Base-by-base conservation (phyloP, 1,140 invertebrate species). In the Drosophila nebulosa region DNA sequence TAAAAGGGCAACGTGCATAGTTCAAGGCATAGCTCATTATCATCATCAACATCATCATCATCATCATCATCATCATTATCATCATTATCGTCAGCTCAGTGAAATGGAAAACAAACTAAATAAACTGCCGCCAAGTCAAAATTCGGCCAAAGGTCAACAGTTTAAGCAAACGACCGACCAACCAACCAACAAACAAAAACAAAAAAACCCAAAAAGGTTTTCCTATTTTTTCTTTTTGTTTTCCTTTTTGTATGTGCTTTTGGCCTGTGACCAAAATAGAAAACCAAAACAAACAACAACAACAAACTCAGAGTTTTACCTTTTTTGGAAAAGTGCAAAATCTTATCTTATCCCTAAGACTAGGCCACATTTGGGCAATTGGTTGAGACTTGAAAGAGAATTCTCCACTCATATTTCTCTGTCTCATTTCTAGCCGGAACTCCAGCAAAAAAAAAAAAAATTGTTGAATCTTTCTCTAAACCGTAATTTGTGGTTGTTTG, bases 1-100 rank as follows among this genome's bases (percentile, higher is more conserved):
- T 55, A 58, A 78, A 64, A 62, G 65, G 71, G 42, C 71, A 74
- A 35, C 69, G 69, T 42, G 69, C 63, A 60, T 24, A 69, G 69
- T 67, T 75, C 73, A 75, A 63, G 73, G 69, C 73, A 63, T 46
- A 46, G 7, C 39, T 46, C 16, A 18, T 18, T 18, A 46, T 46
- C 16, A 46, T 46, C 39, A 21, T 46, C 16, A 46, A 21, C 7
- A 46, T 39, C 1, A 39, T 46, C 16, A 46, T 46, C 6, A 10
- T 46, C 39, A 46, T 46, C 7, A 2, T 32, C 16, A 46, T 46
- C 39, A 21, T 46, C 16, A 46, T 46, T 2, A 46, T 39, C 1
- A 39, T 46, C 16, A 46, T 46, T 2, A 10, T 46, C 39, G 21
- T 46, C 7, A 27, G 35, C 14, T 52, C 63, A 42, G 52, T 64